Base-by-base conservation (phyloP, 2,797 vertebrate genomes). In the Rhodeus uyekii region DNA sequence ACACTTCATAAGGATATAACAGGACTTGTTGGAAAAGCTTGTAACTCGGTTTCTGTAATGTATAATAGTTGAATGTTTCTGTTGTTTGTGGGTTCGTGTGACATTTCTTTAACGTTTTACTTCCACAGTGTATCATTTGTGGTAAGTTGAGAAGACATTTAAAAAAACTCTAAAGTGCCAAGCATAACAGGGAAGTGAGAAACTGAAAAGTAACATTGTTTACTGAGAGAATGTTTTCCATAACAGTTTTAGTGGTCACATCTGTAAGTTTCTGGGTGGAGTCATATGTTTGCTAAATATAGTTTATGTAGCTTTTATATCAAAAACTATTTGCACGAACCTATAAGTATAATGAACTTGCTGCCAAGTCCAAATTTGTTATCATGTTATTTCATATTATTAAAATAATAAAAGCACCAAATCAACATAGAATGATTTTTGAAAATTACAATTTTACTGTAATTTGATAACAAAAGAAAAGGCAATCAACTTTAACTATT, bases 171-270 rank as follows among this genome's bases (percentile, higher is more conserved):
- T 36, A 61, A 61, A 34, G 29, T 71, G 44, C 9, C n/a, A 16
- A 44, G 32, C 18, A 48, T 14, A 80, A 83, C 44, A 76, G 53
- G 84, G 86, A 87, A 87, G 82, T 86, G 82, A 86, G 82, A 87
- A 87, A 87, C 79, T 86, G 84, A 86, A 84, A 87, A 61, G 48
- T 12, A 67, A 19, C 44, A 29, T 74, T 76, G 76, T 82, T 84
- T 84, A 63, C 58, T 39, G 6, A 24, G 19, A 34, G 32, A 19
- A 55, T 50, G 36, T 81, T 64, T 81, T 87, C 64, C 63, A 71
- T 55, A 50, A 4, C 38, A n/a, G 42, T 19, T 81, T 44, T 71
- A 65, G 39, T 76, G 12, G n/a, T 7, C 8, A 29, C 67, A 86
- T 75, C 68, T 79, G 75, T 34, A 14, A 12, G 42, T 38, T 24